Evolutionary conservation across 2,113 vertebrate species (phyloP), one percentile per base, ranked within the genome.

Genomic region (Megaceryle maxima): DNA sequence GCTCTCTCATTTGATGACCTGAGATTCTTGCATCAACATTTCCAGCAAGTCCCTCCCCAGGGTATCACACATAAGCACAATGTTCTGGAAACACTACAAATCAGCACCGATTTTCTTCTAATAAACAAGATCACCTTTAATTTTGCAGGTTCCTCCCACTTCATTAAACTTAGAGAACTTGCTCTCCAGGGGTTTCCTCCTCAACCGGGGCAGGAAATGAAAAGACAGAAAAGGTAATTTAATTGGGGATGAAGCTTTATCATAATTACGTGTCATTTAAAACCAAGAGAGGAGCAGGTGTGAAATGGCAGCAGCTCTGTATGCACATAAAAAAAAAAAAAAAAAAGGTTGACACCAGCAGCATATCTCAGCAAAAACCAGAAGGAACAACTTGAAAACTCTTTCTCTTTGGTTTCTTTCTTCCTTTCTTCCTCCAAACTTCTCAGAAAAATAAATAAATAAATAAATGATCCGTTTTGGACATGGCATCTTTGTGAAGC

Each of bases 81-180:
- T 6, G 37, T 26, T 63, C 70, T 64, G 60, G 19, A 53, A 77
- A 74, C 59, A 18, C 31, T 39, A n/a, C 7, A 41, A 14, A 59
- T 21, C 66, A 70, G 29, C 85, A 22, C 24, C 2, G 2, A 31
- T 68, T 68, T 84, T 26, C 77, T 64, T 28, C 80, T 21, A 24
- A 60, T 24, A 92, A 83, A 92, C 68, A 94, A 18, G 39, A 88
- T 57, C 82, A 69, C 57, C 67, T 94, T 50, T 83, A 69, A 94
- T 69, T 94, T 79, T 14, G 3, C 70, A 92, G 83, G 55, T 28
- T 66, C 67, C 92, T 91, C 92, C 94, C 50, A 57, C 79, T 83
- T 62, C 6, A 89, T 94, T 89, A 86, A 85, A 64, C 10, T 81
- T 75, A 43, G 53, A 92, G 82, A 85, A 21, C 53, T 62, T 62